Conservation (phyloP, 2,113 vertebrate species). For the Pomatostomus ruficeps region DNA sequence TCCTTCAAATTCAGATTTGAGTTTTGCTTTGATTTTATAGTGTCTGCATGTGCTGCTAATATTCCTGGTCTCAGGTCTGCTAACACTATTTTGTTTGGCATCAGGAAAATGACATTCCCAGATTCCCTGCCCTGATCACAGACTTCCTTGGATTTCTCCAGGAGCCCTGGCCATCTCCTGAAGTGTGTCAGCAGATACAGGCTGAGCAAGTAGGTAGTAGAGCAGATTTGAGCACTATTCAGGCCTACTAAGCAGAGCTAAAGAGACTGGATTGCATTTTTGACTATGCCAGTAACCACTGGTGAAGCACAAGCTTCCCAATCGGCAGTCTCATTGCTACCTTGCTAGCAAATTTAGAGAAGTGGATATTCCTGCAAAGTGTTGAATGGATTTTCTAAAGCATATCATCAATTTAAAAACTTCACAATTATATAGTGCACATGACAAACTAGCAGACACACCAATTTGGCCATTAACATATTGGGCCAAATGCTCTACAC, state of each 20-base stretch:
- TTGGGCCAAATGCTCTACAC: neutral
- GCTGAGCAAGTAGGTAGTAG: neutral
- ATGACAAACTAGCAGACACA: neutral
- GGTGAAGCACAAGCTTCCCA: neutral
- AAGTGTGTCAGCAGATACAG: neutral
- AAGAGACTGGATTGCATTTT: neutral
- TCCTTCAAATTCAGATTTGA: neutral
- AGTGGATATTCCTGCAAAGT: neutral
- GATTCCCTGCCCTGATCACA: slow-evolving; percentile 1
- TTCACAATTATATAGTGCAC: neutral
- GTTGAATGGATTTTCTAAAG: neutral
- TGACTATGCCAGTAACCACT: neutral
- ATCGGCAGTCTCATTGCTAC: neutral
- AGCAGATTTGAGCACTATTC: neutral
- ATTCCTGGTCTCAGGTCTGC: neutral
- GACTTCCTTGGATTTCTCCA: neutral
- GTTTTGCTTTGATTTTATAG: slow-evolving; percentile 10
- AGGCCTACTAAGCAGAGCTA: neutral
- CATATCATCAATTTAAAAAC: neutral
- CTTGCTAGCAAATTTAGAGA: neutral
- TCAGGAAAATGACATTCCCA: slow-evolving; percentile 21
- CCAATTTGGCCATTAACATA: neutral
- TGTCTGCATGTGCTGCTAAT: neutral
- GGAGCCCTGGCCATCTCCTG: neutral
- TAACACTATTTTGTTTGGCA: neutral